phyloP scores from a whole-genome alignment of 2,888 invertebrate genomes.

The Didymodactylos carnosus region DNA sequence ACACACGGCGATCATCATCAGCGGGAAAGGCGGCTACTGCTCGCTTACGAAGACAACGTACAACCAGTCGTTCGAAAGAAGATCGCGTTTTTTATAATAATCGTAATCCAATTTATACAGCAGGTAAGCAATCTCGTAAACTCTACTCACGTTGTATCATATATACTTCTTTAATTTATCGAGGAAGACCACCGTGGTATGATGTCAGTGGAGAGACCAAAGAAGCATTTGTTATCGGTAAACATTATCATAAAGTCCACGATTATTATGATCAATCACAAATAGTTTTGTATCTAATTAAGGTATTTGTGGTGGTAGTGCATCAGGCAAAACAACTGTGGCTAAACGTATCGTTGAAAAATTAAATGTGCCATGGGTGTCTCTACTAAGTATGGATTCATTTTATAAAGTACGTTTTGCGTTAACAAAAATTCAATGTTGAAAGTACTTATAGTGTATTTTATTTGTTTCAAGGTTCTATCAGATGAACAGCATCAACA shows the following conservation, averaged over 20 bases:
- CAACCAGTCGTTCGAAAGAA: too few relatives aligned
- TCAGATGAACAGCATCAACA: constrained; percentile 71
- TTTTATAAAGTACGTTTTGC: constrained; percentile 50
- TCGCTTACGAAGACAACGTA: too few relatives aligned
- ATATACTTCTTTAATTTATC: neutral
- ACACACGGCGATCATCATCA: too few relatives aligned
- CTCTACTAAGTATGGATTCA: constrained; percentile 83
- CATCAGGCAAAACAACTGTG: constrained; percentile 94
- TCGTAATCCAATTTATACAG: neutral
- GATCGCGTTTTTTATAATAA: neutral
- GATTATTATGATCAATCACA: neutral
- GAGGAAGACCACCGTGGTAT: constrained; percentile 90
- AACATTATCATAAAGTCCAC: constrained; percentile 38
- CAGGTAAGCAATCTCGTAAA: neutral
- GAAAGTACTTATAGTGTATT: too few relatives aligned
- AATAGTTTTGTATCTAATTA: constrained; percentile 14
- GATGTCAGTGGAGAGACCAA: constrained; percentile 85
- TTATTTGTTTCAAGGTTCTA: constrained; percentile 44
- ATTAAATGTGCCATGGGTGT: constrained; percentile 93
- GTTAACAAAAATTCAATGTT: neutral
- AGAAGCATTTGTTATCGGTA: constrained; percentile 92
- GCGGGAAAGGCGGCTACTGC: too few relatives aligned
- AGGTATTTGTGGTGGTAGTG: constrained; percentile 96
- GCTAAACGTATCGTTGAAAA: constrained; percentile 63
- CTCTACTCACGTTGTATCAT: neutral